Evolutionary conservation across 1,140 invertebrate species (phyloP), one percentile per base, ranked within the genome.

Genomic region (Planococcus citri): DNA sequence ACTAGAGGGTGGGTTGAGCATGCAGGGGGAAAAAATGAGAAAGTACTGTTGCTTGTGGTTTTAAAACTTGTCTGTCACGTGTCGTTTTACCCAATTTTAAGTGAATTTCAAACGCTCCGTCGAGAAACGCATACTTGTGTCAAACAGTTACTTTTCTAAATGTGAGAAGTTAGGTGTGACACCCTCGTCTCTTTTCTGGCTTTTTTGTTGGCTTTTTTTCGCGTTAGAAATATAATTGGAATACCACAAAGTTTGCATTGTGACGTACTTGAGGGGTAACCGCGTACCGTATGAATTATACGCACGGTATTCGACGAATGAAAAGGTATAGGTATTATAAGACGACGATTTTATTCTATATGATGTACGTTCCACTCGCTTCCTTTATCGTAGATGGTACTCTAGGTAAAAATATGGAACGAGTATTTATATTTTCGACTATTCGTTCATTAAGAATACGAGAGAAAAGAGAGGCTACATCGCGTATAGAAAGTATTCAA

Each of bases 51-150:
- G 21, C 57, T 60, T 27, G 25, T 64, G 60, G 21, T 12, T 64
- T 64, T 25, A 64, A 64, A 64, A 64, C 60, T 64, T 64, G 60
- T 64, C 60, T 64, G 60, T 64, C 60, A 64, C 60, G 60, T 64
- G 60, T 64, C 60, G 25, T 64, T 64, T 24, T 27, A 20, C 60
- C 22, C 60, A 64, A 64, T 64, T 64, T 24, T 64, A 64, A 64
- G 60, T 64, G 60, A 64, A 64, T 27, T 64, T 64, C 20, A 64
- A 64, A 64, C 60, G 60, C 60, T 64, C 20, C 25, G 60, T 14
- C 22, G 21, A 64, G 60, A 27, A 64, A 27, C 60, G 25, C 60
- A 64, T 64, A 24, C 2, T 64, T 27, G 60, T 27, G 60, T 64
- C 60, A 64, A 64, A 64, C 25, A 25, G 60, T 64, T 64, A 64